A percentile compares a stretch with the other conserved stretches of the same genome.
These are phyloP conservation scores for Eubasilissa regina DNA, from an alignment of 1,140 invertebrate species.

Conservation along the genomic window DNA sequence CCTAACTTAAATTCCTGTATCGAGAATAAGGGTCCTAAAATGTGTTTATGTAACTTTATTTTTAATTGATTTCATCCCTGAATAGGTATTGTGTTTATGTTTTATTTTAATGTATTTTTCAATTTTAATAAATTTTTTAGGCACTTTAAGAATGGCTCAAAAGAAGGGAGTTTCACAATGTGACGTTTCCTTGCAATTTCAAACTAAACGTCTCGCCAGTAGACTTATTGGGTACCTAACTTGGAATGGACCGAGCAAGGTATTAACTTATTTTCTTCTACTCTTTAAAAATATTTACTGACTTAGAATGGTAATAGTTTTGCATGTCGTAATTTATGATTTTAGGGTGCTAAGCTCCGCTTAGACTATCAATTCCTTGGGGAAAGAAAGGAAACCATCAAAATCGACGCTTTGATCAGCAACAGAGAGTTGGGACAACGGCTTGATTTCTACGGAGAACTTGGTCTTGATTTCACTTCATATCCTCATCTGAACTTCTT, in stretches of 20 bases:
- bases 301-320: not conserved
- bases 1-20: too few species aligned
- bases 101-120: too few species aligned
- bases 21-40: too few species aligned
- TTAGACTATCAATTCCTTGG: conserved; percentile 80
- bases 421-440: conserved; percentile 75
- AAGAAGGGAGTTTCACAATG: conserved; percentile 82
- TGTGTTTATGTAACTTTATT: too few species aligned
- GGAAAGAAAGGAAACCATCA: conserved; percentile 78
- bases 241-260: conserved; percentile 68
- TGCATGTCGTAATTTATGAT: not conserved
- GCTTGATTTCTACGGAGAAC: conserved; percentile 76
- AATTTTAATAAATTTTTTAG: conserved; percentile 61
- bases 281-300: too few species aligned
- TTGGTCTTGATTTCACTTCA: conserved; percentile 80
- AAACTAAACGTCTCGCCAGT: conserved; percentile 79
- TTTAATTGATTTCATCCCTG: too few species aligned
- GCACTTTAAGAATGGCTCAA: conserved; percentile 71
- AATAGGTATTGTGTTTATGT: too few species aligned
- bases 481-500: conserved; percentile 85
- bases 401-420: conserved; percentile 77
- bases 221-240: conserved; percentile 80
- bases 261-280: not conserved
- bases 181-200: conserved; percentile 78
- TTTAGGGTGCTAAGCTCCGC: conserved; percentile 72